Base-by-base conservation (phyloP, 2,113 vertebrate species). In the Poeciliopsis turrubarensis region DNA sequence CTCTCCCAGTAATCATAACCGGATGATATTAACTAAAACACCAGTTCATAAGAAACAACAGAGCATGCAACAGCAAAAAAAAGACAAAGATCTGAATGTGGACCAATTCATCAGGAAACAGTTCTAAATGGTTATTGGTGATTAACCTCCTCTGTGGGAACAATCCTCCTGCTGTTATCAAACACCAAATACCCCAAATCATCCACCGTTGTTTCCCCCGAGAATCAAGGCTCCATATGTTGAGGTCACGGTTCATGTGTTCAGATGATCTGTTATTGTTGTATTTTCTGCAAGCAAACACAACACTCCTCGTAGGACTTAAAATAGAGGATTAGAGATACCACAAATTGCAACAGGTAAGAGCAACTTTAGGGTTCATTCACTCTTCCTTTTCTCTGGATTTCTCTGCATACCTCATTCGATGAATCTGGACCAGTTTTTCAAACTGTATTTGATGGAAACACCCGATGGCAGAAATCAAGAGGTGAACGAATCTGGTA, bases 171-270 rank as follows among this genome's bases (percentile, higher is more conserved):
- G 83, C 81, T 81, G 74, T 82, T 87, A 86, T 80, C 74, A 84
- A 80, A 86, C 44, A 74, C 70, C 70, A 77, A 79, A 78, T 62
- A 78, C 37, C 67, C 75, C 22, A 65, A 74, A 75, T 31, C 73
- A 41, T 63, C 85, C 31, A 4, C 68, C 76, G 80, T 34, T 63
- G 68, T 26, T 77, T 26, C 71, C 30, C 73, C 47, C 4, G 47
- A 77, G 70, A 81, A 73, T 39, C 85, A 73, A 64, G 71, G 73
- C 7, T 82, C 86, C 88, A 87, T 87, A 89, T 86, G 86, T 82
- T 79, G 60, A 79, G 71, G 79, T 84, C 76, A 86, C 29, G 25
- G 78, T 77, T 57, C 69, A 64, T 37, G 65, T 60, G 22, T 39
- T 72, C 9, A 25, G 6, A 25, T 27, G 70, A 19, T 81, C 57